Evolutionary conservation across 2,888 invertebrate genomes (phyloP), one percentile per base, ranked within the genome.

Genomic region (Plemyria rubiginata): DNA sequence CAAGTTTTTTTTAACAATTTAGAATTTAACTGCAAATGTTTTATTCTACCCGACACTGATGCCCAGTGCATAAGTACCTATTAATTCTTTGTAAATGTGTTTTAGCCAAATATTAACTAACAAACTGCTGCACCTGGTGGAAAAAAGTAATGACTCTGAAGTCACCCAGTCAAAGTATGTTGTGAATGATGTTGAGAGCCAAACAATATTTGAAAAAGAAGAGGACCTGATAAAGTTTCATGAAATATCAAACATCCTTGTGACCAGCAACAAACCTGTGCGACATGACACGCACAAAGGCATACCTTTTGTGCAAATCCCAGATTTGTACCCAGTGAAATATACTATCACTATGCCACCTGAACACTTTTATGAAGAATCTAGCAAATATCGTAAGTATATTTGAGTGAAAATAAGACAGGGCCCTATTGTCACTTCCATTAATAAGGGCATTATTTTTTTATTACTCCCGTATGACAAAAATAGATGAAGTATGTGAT

Each of bases 241-340:
- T 72, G 89, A 96, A 43, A 86, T 88, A 32, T 94, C 95, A 8
- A 95, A 97, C 69, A 93, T 95, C 16, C 86, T 97, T 64, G 83
- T 98, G 40, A 94, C 95, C 12, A 94, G 96, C 16, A 88, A 90
- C 48, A 92, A 92, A 56, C 94, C 95, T 4, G 82, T 98, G 22
- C 87, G 91, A 55, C 93, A 95, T 78, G 87, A 88, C 11, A 76
- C 81, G 68, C 85, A 91, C 8, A 92, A 93, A 57, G 88, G 93
- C 64, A 93, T 94, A 9, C 84, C 92, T 16, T 87, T 90, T 64
- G 79, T 93, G 40, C 82, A 93, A 55, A 84, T 98, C 46, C 97
- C 97, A 7, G 93, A 96, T 80, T 87, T 98, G 66, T 93, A 94
- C 82, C 98, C 98, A 2, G 86, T 98, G 13, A 94, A 95, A 76